Evolutionary conservation across 2,113 vertebrate species (phyloP), one percentile per base, ranked within the genome.

Genomic region (Pluvialis apricaria): DNA sequence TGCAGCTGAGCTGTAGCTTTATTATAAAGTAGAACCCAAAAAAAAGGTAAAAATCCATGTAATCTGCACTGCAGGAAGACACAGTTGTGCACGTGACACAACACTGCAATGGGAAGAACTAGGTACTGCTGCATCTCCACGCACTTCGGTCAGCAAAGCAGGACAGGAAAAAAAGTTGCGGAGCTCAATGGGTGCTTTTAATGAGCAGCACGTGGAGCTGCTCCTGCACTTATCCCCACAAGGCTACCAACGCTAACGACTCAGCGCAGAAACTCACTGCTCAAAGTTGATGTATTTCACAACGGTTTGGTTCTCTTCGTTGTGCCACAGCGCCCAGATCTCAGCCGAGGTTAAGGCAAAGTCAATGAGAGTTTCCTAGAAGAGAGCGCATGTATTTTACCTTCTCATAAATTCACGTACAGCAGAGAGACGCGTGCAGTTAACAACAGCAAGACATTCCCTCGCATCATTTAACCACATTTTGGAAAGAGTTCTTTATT

Each of bases 271-370:
- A 79, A 97, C 98, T 97, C 92, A 99, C 99, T 99, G 99, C 83
- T 99, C 99, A 86, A 99, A 99, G 97, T 99, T 99, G 98, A 99
- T 99, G 97, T 99, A 99, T 95, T 99, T 99, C 95, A 99, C 98
- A 34, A 98, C 92, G 0, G 99, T 99, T 70, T 98, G 97, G 92
- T 98, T 99, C 84, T 99, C 98, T n/a, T 99, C 99, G 1, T 99
- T 99, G 54, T 99, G 97, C 99, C 99, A 99, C 60, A 99, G 97
- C 2, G 98, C 99, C 99, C 99, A 99, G 91, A 99, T 97, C 73
- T 99, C 99, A 0, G 99, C 97, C 1, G 99, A 97, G 34, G 99
- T 99, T 95, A 99, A 98, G 73, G 98, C 95, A 95, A 99, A 99
- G 92, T 99, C 99, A 80, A 99, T 95, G 42, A 99, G 96, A 5